Conservation (phyloP, 2,113 vertebrate species). For the Sterna hirundo region DNA sequence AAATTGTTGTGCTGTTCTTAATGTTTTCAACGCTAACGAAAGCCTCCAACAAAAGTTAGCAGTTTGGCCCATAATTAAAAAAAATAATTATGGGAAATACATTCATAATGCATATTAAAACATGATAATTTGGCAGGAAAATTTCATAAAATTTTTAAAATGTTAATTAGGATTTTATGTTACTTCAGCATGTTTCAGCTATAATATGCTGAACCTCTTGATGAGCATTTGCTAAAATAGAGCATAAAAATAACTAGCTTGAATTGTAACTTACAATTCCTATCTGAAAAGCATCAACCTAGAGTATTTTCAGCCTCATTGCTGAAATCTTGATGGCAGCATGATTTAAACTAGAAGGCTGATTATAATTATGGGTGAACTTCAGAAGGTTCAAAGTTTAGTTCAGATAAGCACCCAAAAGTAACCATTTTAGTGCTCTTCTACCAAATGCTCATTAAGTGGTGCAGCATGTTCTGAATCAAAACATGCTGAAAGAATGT, state of each 20-base stretch:
- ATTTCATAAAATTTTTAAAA: background rate
- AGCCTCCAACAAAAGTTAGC: background rate
- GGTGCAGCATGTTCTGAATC: constrained; percentile 2
- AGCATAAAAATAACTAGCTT: background rate
- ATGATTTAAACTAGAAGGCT: background rate
- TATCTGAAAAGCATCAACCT: background rate
- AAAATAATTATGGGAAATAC: background rate
- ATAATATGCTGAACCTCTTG: constrained; percentile 55
- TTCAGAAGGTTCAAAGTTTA: constrained; percentile 4
- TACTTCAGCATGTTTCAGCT: background rate
- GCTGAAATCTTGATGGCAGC: background rate
- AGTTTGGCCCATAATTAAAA: background rate
- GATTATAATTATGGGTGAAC: background rate
- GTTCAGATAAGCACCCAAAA: constrained; percentile 61
- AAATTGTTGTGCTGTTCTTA: constrained; percentile 23
- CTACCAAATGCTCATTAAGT: constrained; percentile 35
- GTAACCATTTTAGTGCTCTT: background rate
- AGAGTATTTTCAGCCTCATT: background rate
- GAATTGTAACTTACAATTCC: background rate
- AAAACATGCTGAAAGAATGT: constrained; percentile 11
- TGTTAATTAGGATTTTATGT: background rate
- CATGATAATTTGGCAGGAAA: background rate
- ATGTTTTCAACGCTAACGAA: background rate
- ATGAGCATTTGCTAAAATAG: constrained; percentile 54
- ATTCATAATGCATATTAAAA: background rate